Evolutionary conservation across 2,113 vertebrate species (phyloP).

Genomic region (Gila orcuttii): DNA sequence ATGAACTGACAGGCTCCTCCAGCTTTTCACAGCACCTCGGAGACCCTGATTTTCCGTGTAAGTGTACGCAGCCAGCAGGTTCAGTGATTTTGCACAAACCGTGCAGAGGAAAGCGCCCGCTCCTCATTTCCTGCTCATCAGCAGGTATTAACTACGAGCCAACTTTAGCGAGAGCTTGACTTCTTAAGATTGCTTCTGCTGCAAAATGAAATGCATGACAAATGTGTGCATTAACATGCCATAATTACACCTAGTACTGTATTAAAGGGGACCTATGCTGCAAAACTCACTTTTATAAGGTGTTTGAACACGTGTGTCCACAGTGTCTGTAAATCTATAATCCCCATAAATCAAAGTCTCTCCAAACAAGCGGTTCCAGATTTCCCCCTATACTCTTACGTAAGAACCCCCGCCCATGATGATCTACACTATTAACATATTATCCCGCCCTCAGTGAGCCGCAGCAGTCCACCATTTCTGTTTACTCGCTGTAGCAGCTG

Average conservation of each 20-base stretch:
- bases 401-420: no score
- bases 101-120: constrained; percentile 42
- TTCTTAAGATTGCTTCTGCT: constrained; percentile 5
- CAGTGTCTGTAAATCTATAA: no score
- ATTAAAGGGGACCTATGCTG: neutral
- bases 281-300: no score
- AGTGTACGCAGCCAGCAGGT: constrained; percentile 61
- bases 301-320: no score
- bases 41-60: constrained; percentile 65
- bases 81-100: constrained; percentile 55
- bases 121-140: constrained; percentile 52
- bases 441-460: no score
- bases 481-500: no score
- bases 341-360: no score
- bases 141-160: constrained; percentile 53
- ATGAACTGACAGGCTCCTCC: constrained; percentile 61
- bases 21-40: constrained; percentile 63
- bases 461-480: no score
- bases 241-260: neutral
- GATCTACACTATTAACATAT: no score
- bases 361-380: no score
- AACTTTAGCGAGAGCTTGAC: neutral
- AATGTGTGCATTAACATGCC: neutral
- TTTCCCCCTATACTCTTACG: no score
- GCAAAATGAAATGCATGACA: neutral